Conservation (phyloP, 2,797 vertebrate genomes). For the Melanitta fusca region DNA sequence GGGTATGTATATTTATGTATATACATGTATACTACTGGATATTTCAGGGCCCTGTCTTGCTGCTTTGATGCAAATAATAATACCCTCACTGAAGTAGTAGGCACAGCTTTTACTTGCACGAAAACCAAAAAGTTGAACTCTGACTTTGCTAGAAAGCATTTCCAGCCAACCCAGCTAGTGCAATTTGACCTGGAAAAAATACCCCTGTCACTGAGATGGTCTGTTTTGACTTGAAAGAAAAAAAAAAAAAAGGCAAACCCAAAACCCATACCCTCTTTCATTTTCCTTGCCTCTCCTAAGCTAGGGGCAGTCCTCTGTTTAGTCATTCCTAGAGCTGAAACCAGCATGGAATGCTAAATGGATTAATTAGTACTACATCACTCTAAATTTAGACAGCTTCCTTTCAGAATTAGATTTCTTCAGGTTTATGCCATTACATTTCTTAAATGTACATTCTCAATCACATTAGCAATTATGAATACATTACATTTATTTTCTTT, state of each 20-base stretch:
- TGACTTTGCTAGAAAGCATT: neutral
- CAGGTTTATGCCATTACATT: constrained; percentile 73
- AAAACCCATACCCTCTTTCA: neutral
- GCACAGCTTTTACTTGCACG: neutral
- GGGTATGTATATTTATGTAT: too few species aligned
- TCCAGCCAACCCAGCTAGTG: neutral
- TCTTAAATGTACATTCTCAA: constrained; percentile 71
- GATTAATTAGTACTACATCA: constrained; percentile 73
- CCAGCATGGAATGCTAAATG: constrained; percentile 66
- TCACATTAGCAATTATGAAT: constrained; percentile 75
- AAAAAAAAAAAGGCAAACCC: neutral
- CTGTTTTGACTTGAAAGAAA: neutral
- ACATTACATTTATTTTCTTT: constrained; percentile 64
- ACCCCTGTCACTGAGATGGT: neutral
- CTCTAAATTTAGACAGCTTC: constrained; percentile 75
- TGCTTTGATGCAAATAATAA: too few species aligned
- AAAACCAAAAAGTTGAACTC: neutral
- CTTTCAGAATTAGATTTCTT: constrained; percentile 74
- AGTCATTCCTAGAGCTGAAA: constrained; percentile 60
- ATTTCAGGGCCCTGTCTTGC: neutral
- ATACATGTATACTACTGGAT: neutral
- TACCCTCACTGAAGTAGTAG: neutral
- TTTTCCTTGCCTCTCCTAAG: constrained; percentile 11
- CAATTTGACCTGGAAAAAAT: neutral
- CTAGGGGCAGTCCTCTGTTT: constrained; percentile 19